Conservation (phyloP, 2,888 invertebrate genomes). For the Eupithecia subfuscata region DNA sequence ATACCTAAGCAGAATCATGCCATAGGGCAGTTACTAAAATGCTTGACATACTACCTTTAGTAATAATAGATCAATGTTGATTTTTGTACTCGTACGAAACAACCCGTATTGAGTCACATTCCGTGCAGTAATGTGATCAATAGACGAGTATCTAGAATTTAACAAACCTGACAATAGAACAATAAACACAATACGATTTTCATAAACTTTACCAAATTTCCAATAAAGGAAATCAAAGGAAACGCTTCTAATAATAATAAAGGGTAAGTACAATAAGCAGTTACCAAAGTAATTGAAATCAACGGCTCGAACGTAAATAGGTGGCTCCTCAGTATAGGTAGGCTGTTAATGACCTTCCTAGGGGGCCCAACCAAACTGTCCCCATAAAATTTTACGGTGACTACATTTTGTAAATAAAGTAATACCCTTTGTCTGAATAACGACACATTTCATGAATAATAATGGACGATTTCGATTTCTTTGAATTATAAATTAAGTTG, state of each 20-base stretch:
- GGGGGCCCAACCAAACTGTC: constrained; percentile 63
- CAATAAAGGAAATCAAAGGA: constrained; percentile 51
- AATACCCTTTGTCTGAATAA: constrained; percentile 58
- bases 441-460: constrained; percentile 56
- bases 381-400: constrained; percentile 75
- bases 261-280: constrained; percentile 58
- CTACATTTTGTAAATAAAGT: constrained; percentile 75
- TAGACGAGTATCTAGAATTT: background rate
- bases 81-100: background rate
- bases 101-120: background rate
- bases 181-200: constrained; percentile 9
- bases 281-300: constrained; percentile 69
- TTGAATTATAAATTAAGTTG: constrained; percentile 28
- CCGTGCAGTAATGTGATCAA: background rate
- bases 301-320: constrained; percentile 61
- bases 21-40: background rate
- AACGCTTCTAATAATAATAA: constrained; percentile 55
- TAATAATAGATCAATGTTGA: background rate
- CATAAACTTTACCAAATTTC: constrained; percentile 34
- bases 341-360: constrained; percentile 63
- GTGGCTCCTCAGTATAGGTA: constrained; percentile 56
- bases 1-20: background rate
- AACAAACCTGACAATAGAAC: background rate
- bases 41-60: background rate
- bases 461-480: constrained; percentile 51